A percentile compares a stretch with the other conserved stretches of the same genome.
Conservation (phyloP, 2,797 vertebrate species). For the Lerista edwardsae region DNA sequence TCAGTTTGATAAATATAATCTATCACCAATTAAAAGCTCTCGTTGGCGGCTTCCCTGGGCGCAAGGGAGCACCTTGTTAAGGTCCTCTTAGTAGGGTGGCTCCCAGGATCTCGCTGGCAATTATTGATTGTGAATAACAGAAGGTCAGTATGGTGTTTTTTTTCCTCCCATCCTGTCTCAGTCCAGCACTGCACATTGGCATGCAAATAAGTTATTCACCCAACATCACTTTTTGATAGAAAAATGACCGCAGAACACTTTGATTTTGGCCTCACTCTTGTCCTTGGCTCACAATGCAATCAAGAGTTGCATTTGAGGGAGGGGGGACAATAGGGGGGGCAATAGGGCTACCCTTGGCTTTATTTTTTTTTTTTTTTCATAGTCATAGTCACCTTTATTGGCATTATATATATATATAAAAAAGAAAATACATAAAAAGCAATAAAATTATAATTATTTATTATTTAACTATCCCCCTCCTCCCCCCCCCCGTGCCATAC, state of each 20-base stretch:
- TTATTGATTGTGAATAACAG: conserved; percentile 85
- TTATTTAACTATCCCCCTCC: conserved; percentile 46
- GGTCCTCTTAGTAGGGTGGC: conserved; percentile 86
- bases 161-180: conserved; percentile 86
- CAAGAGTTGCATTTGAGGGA: conserved; percentile 84
- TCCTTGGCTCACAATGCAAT: conserved; percentile 86
- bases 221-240: conserved; percentile 85
- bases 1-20: conserved; percentile 97
- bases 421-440: too few species aligned
- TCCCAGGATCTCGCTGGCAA: conserved; percentile 76
- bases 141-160: conserved; percentile 72
- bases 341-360: rapidly evolving
- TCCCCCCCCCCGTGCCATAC: neutral
- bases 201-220: conserved; percentile 97
- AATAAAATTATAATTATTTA: too few species aligned
- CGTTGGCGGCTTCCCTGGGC: conserved; percentile 91
- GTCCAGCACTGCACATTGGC: conserved; percentile 84
- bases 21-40: conserved; percentile 98
- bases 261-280: conserved; percentile 86
- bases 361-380: too few species aligned
- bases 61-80: conserved; percentile 91
- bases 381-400: too few species aligned
- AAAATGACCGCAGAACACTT: conserved; percentile 91
- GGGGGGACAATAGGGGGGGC: conserved; percentile 26
- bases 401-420: too few species aligned